phyloP scores from a whole-genome alignment of 2,888 invertebrate genomes.

The Lepidonotus clava region DNA sequence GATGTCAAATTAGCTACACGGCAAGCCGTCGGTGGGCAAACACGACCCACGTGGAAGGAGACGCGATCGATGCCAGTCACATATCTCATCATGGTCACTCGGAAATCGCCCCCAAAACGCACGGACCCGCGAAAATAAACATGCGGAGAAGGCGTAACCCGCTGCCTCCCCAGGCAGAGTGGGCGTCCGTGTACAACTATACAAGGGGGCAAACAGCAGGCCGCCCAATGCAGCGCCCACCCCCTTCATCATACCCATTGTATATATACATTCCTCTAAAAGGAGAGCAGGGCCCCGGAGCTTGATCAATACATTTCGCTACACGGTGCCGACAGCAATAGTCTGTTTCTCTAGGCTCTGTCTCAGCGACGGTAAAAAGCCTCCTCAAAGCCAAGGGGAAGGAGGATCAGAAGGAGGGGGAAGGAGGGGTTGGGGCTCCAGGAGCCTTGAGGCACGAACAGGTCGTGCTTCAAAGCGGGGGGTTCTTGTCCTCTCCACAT shows the following conservation, averaged over 20 bases:
- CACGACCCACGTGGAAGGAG: neutral
- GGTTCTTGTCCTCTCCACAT: neutral
- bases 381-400: conserved; percentile 7
- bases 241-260: neutral
- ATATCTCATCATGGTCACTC: neutral
- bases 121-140: neutral
- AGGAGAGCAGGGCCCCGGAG: neutral
- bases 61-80: neutral
- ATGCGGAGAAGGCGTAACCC: neutral
- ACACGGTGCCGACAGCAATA: conserved; percentile 2
- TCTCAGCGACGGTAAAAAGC: neutral
- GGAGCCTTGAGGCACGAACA: neutral
- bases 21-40: neutral
- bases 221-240: neutral
- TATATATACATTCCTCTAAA: neutral
- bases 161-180: neutral
- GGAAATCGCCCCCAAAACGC: neutral
- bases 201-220: neutral
- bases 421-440: neutral
- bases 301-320: conserved; percentile 1
- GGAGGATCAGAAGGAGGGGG: neutral
- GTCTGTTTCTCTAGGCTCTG: neutral
- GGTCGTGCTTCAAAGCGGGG: neutral
- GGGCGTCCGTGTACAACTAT: neutral
- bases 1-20: neutral